A percentile compares a stretch with the other conserved stretches of the same genome.
Evolutionary conservation across 2,797 vertebrate species (phyloP).

Genomic region (Delichon dasypus): DNA sequence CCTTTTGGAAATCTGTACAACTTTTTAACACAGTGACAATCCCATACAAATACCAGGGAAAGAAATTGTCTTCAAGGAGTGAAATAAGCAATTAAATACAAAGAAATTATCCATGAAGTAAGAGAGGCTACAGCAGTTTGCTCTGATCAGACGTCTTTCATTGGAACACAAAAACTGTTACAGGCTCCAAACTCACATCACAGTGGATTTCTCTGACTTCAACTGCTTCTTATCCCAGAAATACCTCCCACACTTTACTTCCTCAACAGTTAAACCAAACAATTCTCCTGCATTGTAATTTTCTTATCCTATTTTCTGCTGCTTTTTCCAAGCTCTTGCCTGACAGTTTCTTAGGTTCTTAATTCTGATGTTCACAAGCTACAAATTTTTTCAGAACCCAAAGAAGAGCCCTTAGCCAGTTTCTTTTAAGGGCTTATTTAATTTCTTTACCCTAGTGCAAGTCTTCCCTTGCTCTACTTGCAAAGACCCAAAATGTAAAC

Average conservation of each 20-base stretch:
- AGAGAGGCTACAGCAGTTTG: neutral
- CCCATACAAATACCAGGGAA: neutral
- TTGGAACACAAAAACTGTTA: neutral
- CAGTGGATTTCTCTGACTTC: neutral
- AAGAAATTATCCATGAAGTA: neutral
- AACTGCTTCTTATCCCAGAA: neutral
- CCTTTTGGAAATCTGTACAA: neutral
- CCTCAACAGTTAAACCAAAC: neutral
- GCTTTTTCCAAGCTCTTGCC: neutral
- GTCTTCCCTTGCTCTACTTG: neutral
- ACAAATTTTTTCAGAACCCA: neutral
- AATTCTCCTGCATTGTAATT: neutral
- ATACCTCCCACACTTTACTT: neutral
- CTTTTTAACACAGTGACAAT: neutral
- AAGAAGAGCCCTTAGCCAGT: neutral
- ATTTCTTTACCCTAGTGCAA: neutral
- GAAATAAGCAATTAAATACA: slow-evolving; percentile 4
- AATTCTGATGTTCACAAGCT: neutral
- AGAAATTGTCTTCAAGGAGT: neutral
- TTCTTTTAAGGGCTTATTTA: neutral
- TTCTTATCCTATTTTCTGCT: neutral
- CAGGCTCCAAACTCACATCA: neutral
- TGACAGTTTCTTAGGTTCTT: neutral
- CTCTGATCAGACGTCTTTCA: neutral
- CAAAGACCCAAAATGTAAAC: neutral